Percentiles rank a stretch among this genome's conserved stretches.
Conservation (phyloP, 92 coral and sea anemone species). For the Desmophyllum pertusum region DNA sequence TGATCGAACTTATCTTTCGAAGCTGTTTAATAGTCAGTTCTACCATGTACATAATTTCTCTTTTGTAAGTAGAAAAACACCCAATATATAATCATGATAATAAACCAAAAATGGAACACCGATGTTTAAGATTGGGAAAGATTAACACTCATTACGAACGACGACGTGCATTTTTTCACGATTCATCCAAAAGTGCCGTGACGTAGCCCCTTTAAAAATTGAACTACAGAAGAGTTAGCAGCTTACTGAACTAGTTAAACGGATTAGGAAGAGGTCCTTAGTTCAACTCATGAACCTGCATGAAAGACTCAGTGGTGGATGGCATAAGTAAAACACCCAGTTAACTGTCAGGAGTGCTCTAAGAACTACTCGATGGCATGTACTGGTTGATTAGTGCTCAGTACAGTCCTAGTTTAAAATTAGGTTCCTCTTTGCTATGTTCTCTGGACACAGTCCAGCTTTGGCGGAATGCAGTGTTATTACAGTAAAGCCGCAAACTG, state of each 20-base stretch:
- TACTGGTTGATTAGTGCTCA: neutral
- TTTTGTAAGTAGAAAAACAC: neutral
- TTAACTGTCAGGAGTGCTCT: neutral
- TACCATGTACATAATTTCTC: too few relatives aligned
- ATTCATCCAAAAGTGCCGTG: too few relatives aligned
- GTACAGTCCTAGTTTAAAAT: neutral
- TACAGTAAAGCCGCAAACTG: neutral
- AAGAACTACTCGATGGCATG: neutral
- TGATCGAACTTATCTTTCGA: too few relatives aligned
- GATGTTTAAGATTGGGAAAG: neutral
- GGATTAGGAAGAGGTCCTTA: neutral
- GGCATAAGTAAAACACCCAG: neutral
- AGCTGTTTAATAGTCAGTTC: too few relatives aligned
- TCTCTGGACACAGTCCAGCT: slow-evolving; percentile 14
- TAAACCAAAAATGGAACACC: neutral
- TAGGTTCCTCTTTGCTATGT: neutral
- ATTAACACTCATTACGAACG: neutral
- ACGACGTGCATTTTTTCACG: neutral
- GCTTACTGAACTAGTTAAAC: neutral
- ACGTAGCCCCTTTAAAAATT: neutral
- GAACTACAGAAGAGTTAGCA: neutral
- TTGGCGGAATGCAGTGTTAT: neutral
- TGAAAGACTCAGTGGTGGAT: neutral
- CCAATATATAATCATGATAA: neutral
- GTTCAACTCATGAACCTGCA: neutral